phyloP scores from a whole-genome alignment of 2,113 vertebrate genomes.

The Picathartes gymnocephalus region DNA sequence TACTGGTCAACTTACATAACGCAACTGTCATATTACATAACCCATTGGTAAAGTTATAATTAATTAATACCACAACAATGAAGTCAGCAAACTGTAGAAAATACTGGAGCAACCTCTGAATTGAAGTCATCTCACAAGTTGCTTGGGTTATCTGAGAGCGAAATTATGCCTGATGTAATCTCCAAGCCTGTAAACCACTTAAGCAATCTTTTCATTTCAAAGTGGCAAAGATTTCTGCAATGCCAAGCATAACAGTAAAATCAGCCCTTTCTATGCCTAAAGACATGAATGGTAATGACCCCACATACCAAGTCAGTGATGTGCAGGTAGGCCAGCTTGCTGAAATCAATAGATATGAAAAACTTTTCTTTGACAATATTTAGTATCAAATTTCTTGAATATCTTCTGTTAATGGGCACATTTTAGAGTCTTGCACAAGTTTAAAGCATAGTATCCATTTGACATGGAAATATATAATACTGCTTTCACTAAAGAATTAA shows the following conservation, averaged over 20 bases:
- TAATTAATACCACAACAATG: no score
- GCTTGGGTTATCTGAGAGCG: neutral
- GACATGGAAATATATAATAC: neutral
- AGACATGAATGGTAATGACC: neutral
- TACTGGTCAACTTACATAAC: no score
- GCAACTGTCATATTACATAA: no score
- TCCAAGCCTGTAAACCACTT: neutral
- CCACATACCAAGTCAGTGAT: neutral
- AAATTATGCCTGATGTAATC: neutral
- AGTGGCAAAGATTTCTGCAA: neutral
- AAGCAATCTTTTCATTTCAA: neutral
- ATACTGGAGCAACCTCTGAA: neutral
- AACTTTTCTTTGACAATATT: neutral
- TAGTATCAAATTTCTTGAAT: neutral
- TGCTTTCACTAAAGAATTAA: neutral
- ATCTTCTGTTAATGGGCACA: neutral
- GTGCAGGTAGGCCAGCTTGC: neutral
- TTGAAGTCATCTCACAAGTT: neutral
- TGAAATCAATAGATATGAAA: neutral
- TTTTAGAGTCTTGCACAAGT: neutral
- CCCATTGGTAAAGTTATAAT: no score
- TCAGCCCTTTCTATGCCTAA: neutral
- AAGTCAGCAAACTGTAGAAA: neutral
- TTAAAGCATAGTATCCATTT: neutral
- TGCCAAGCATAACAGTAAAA: neutral